Percentiles rank a stretch among this genome's conserved stretches.
phyloP scores from a whole-genome alignment of 2,797 vertebrate species.

The Heteromormyrus szaboi region DNA sequence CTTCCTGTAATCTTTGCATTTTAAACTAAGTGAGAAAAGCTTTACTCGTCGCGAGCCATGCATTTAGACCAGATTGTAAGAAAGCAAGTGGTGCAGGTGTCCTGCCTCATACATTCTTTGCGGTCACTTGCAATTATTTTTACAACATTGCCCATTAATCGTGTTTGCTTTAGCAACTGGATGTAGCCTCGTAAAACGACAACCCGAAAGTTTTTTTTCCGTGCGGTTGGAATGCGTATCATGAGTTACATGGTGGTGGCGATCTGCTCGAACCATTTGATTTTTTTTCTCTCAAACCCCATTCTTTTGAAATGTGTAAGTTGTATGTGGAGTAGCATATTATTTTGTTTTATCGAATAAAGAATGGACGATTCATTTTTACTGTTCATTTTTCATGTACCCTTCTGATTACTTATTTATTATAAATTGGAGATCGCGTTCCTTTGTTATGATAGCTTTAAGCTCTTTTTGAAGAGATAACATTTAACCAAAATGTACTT shows the following conservation, averaged over 20 bases:
- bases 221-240: neutral
- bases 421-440: neutral
- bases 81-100: constrained; percentile 16
- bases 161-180: constrained; percentile 23
- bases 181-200: constrained; percentile 8
- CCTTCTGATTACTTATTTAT: neutral
- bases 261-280: neutral
- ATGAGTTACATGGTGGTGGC: neutral
- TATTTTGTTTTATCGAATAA: neutral
- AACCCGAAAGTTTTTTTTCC: neutral
- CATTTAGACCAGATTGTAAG: neutral
- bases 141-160: constrained; percentile 11
- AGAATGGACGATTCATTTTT: neutral
- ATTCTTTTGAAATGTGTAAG: neutral
- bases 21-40: constrained; percentile 13
- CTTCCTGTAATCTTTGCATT: constrained; percentile 25
- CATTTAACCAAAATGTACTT: neutral
- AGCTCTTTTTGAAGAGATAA: neutral
- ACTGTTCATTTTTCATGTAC: neutral
- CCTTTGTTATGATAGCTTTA: neutral
- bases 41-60: neutral
- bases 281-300: neutral
- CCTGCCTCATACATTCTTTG: constrained; percentile 5
- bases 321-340: neutral
- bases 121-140: constrained; percentile 12